Evolutionary conservation across 2,888 invertebrate genomes (phyloP), one percentile per base, ranked within the genome.

Genomic region (Thecocarcelia acutangulata): DNA sequence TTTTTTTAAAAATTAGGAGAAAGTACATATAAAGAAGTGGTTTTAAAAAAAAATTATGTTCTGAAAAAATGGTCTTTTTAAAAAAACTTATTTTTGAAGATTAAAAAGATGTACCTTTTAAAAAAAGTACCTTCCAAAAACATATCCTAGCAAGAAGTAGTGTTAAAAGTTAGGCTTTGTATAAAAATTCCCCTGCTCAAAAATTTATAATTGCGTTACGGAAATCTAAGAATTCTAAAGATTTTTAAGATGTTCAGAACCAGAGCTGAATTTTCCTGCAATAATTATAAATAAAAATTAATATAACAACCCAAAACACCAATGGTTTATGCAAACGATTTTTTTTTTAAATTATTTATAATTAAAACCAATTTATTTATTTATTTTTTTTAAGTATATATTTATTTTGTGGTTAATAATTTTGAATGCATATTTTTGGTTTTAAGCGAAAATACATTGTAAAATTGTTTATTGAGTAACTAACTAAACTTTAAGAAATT

Each of bases 291-390:
- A 80, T 83, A 82, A 83, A 73, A 50, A 59, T 13, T 21, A 8
- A 70, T 9, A 52, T 17, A 42, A 58, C 13, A 58, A 40, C 3
- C 61, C 58, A 76, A 78, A 79, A 83, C 83, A 85, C 89, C 90
- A 90, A 90, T 90, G 90, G 90, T 90, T 90, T 90, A 90, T 90
- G 90, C 90, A 90, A 90, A 82, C 66, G 11, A 79, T 72, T 24
- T 79, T 61, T 4, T 19, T 58, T 24, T 52, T 52, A 11, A 75
- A 61, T 61, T 83, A 50, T 56, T 66, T 66, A 15, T 54, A 59
- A 33, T 40, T 69, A n/a, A 42, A 48, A 73, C 19, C 37, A 64
- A 80, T 64, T 75, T 52, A 11, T 12, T 44, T n/a, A n/a, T n/a
- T n/a, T n/a, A n/a, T n/a, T 37, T 61, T 76, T 82, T 83, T 68